phyloP scores from a whole-genome alignment of 2,797 vertebrate species.

The Hylomyscus alleni region DNA sequence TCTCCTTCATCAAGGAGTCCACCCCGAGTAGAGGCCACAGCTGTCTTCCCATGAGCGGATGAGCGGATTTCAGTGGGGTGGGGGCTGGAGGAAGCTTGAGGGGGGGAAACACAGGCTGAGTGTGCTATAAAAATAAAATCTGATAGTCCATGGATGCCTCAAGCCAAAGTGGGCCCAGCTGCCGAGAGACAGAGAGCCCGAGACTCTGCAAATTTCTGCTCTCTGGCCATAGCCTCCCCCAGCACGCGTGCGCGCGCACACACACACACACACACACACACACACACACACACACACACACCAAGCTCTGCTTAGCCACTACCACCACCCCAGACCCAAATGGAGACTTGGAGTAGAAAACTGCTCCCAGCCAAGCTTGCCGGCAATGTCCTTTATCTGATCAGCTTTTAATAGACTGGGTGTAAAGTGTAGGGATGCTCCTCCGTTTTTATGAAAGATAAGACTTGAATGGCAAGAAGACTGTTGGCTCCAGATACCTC shows the following conservation, averaged over 20 bases:
- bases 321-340: not conserved
- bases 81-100: not conserved
- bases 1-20: not conserved
- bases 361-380: not conserved
- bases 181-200: not conserved
- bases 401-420: not conserved
- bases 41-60: not conserved
- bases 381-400: not conserved
- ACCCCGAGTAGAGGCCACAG: not conserved
- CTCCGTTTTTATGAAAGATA: not conserved
- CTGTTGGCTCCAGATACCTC: not conserved
- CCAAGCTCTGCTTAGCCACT: not conserved
- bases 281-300: not conserved
- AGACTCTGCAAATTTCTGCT: not conserved
- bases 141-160: not conserved
- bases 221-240: not conserved
- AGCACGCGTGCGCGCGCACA: fast-evolving
- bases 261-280: too few relatives aligned
- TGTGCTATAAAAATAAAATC: not conserved
- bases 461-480: not conserved
- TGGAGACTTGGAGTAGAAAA: not conserved
- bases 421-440: not conserved
- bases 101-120: too few relatives aligned
- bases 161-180: not conserved
- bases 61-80: too few relatives aligned